Conservation (phyloP, 2,113 vertebrate genomes). For the Tamias sibiricus region DNA sequence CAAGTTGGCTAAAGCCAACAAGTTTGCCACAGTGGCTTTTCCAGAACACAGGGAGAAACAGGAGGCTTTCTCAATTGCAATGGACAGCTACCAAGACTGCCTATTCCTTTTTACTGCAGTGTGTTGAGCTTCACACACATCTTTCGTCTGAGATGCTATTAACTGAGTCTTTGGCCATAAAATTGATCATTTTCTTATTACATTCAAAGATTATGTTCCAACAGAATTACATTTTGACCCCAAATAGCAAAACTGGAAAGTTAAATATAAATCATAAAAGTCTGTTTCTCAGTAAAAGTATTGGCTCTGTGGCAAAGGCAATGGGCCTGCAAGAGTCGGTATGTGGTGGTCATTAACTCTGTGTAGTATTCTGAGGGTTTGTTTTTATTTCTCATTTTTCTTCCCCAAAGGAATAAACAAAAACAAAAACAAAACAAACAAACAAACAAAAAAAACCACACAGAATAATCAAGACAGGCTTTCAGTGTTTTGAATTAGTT, state of each 20-base stretch:
- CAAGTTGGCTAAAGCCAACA: conserved; percentile 31
- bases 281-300: conserved; percentile 30
- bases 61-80: conserved; percentile 29
- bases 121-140: background rate
- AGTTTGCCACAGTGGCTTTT: conserved; percentile 44
- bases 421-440: background rate
- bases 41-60: conserved; percentile 26
- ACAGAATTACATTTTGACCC: background rate
- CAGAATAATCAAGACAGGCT: background rate
- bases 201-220: conserved; percentile 43
- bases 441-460: background rate
- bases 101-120: background rate
- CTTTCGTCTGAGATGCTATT: conserved; percentile 23
- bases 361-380: conserved; percentile 51
- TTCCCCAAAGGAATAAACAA: background rate
- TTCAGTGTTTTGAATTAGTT: conserved; percentile 28
- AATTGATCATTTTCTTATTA: conserved; percentile 61
- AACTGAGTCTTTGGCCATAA: background rate
- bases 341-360: background rate
- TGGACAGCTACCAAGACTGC: background rate
- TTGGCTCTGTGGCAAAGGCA: conserved; percentile 18
- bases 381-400: background rate
- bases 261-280: conserved; percentile 57
- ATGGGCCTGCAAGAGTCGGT: background rate
- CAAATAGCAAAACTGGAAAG: conserved; percentile 25